phyloP scores from a whole-genome alignment of 1,140 invertebrate species.

The Saccostrea echinata region DNA sequence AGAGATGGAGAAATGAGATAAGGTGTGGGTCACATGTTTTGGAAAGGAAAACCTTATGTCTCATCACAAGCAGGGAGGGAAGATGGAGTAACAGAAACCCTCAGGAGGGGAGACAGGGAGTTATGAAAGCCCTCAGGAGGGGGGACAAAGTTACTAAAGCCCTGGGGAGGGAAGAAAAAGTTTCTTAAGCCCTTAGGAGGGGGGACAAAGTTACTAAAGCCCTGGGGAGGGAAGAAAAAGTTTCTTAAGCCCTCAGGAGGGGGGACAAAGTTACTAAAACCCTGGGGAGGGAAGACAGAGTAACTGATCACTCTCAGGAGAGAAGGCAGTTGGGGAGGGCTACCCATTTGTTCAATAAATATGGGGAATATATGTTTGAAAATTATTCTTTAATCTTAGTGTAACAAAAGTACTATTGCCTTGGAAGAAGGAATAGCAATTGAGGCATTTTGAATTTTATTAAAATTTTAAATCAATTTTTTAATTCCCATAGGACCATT shows the following conservation, averaged over 20 bases:
- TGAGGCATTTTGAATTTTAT: too few relatives aligned
- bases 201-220: too few relatives aligned
- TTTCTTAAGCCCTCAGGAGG: too few relatives aligned
- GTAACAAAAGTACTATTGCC: too few relatives aligned
- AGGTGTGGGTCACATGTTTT: constrained; percentile 37
- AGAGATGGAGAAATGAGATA: constrained; percentile 12
- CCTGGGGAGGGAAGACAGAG: not conserved
- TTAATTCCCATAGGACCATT: too few relatives aligned
- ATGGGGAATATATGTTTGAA: too few relatives aligned
- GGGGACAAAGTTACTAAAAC: not conserved
- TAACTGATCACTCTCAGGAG: not conserved
- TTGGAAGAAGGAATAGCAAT: too few relatives aligned
- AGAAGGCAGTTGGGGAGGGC: too few relatives aligned
- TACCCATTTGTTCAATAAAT: too few relatives aligned
- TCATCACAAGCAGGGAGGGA: not conserved
- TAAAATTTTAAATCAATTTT: too few relatives aligned
- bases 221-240: not conserved
- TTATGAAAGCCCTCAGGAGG: not conserved
- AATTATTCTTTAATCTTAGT: too few relatives aligned
- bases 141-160: too few relatives aligned
- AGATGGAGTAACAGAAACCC: not conserved
- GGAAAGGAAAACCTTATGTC: not conserved
- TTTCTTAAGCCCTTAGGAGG: not conserved
- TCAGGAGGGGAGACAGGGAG: not conserved
- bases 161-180: not conserved